Conservation (phyloP, 2,113 vertebrate genomes). For the Catharus fuscescens region DNA sequence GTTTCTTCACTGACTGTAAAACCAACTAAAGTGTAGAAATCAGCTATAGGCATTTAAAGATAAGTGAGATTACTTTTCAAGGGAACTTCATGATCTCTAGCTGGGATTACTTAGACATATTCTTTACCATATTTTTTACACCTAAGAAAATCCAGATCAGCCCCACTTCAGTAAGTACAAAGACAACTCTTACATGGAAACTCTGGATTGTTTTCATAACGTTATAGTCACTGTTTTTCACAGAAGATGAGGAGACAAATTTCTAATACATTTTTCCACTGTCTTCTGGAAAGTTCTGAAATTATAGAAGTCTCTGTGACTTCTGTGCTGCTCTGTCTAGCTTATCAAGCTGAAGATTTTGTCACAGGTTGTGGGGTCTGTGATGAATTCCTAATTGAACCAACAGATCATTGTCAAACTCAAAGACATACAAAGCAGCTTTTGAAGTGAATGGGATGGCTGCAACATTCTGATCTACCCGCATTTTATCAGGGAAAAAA, state of each 20-base stretch:
- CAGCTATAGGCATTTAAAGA: not conserved
- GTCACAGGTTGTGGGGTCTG: not conserved
- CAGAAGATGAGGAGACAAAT: not conserved
- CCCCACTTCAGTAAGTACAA: not conserved
- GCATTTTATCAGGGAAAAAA: not conserved
- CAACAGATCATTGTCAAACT: not conserved
- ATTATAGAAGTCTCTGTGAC: not conserved
- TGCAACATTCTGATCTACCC: not conserved
- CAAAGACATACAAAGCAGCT: not conserved
- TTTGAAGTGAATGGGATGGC: not conserved
- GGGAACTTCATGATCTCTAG: not conserved
- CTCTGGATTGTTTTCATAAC: not conserved
- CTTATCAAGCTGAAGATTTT: not conserved
- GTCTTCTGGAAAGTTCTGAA: not conserved
- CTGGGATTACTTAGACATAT: not conserved
- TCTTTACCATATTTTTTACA: not conserved
- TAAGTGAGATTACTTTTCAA: not conserved
- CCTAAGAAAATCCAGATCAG: accelerated
- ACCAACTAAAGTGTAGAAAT: not conserved
- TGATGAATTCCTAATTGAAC: not conserved
- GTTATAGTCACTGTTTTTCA: not conserved
- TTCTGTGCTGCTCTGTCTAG: not conserved
- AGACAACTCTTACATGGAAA: not conserved
- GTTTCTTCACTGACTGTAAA: not conserved
- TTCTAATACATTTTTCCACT: not conserved